Conservation (phyloP, 2,113 vertebrate species). For the Panurus biarmicus region DNA sequence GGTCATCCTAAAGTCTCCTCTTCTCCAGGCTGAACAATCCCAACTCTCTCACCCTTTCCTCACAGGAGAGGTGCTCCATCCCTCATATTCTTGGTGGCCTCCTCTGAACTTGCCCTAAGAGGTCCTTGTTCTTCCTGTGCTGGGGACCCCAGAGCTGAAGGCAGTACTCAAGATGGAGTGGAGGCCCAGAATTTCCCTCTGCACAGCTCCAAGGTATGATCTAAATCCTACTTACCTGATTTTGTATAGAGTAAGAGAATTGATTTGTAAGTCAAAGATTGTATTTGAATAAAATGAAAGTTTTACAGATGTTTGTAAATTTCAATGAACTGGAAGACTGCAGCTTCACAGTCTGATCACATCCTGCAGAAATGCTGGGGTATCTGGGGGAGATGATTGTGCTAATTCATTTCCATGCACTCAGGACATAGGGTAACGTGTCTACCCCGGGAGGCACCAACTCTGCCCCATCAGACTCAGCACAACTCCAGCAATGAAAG, state of each 20-base stretch:
- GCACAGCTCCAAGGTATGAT: neutral
- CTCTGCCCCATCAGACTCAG: neutral
- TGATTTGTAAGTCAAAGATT: neutral
- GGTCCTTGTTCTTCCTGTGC: neutral
- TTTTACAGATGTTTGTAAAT: neutral
- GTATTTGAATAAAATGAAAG: neutral
- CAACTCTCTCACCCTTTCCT: neutral
- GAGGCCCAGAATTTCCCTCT: neutral
- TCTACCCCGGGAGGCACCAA: neutral
- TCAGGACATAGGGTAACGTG: neutral
- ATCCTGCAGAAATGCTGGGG: neutral
- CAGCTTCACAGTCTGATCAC: neutral
- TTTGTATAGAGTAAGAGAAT: neutral
- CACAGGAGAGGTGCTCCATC: neutral
- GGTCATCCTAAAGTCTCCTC: neutral
- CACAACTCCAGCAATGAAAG: neutral
- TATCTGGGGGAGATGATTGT: neutral
- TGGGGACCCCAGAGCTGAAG: neutral
- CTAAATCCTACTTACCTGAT: neutral
- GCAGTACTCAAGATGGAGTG: neutral
- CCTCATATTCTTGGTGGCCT: neutral
- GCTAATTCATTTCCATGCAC: neutral
- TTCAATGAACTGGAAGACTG: neutral
- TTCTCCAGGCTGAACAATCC: neutral
- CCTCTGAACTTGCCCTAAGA: neutral